Evolutionary conservation across 2,888 invertebrate genomes (phyloP).

Genomic region (Dione vanillae): DNA sequence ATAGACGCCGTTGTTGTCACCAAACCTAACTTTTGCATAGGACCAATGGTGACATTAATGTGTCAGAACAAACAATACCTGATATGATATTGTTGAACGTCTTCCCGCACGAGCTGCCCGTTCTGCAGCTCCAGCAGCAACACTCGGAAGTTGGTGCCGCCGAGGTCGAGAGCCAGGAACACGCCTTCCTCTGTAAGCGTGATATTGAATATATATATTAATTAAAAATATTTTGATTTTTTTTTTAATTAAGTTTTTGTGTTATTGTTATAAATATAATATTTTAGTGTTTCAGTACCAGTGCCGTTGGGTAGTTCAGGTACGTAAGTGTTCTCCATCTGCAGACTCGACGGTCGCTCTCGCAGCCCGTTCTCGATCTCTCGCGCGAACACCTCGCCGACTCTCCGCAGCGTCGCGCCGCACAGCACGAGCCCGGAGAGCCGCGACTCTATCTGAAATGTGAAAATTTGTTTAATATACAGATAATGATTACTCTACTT

Average conservation of each 20-base stretch:
- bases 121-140: constrained; percentile 85
- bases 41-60: too few species aligned
- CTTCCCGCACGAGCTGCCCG: constrained; percentile 83
- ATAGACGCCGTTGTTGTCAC: too few species aligned
- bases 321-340: constrained; percentile 91
- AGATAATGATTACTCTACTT: too few species aligned
- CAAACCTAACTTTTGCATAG: too few species aligned
- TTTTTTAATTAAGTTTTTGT: too few species aligned
- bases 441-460: constrained; percentile 60
- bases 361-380: constrained; percentile 87
- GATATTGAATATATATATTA: not conserved
- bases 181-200: constrained; percentile 86
- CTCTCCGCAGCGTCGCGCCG: constrained; percentile 71
- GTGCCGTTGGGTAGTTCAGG: constrained; percentile 89
- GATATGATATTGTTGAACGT: constrained; percentile 87
- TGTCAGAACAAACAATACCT: too few species aligned
- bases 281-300: constrained; percentile 67
- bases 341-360: constrained; percentile 86
- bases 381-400: constrained; percentile 84
- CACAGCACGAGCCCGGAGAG: constrained; percentile 62
- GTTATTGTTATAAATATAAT: not conserved
- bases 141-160: constrained; percentile 92
- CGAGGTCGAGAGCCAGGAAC: constrained; percentile 91
- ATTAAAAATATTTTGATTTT: too few species aligned
- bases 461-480: too few species aligned